Percentiles rank a stretch among this genome's conserved stretches.
phyloP scores from a whole-genome alignment of 1,140 invertebrate species.

The Diplogasteroides magnus region DNA sequence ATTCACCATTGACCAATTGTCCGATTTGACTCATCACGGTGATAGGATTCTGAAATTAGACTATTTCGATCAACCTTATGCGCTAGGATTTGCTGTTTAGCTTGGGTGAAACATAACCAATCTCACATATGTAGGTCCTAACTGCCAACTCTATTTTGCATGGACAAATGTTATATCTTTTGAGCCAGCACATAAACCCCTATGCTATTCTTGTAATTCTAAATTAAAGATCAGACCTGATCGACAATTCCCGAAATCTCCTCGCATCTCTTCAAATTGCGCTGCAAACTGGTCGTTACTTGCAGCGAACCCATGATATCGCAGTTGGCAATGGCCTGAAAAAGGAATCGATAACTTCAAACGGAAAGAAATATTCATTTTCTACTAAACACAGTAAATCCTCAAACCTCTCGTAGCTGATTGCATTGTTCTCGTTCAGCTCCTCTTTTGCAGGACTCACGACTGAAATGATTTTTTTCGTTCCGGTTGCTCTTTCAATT shows the following conservation, averaged over 20 bases:
- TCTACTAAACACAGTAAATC: background rate
- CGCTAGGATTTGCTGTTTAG: too few species aligned
- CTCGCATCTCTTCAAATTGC: conserved; percentile 46
- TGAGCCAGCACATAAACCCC: too few species aligned
- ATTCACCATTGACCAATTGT: conserved; percentile 49
- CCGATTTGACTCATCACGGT: conserved; percentile 46
- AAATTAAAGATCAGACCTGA: conserved; percentile 38
- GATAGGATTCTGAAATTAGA: conserved; percentile 46
- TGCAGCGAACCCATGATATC: conserved; percentile 52
- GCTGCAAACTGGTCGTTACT: conserved; percentile 42
- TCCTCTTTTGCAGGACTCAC: conserved; percentile 52
- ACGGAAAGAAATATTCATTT: background rate
- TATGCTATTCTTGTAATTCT: background rate
- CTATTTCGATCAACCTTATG: too few species aligned
- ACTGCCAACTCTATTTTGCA: too few species aligned
- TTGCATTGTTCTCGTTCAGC: conserved; percentile 53
- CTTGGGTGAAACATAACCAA: too few species aligned
- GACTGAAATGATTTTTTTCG: conserved; percentile 38
- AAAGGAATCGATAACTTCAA: background rate
- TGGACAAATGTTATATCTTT: too few species aligned
- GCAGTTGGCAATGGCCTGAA: conserved; percentile 42
- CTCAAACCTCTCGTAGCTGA: conserved; percentile 28
- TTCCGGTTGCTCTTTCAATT: conserved; percentile 7
- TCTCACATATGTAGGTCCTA: too few species aligned
- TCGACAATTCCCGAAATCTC: conserved; percentile 50